Evolutionary conservation across 2,888 invertebrate genomes (phyloP).

Genomic region (Drosophila meridiana): DNA sequence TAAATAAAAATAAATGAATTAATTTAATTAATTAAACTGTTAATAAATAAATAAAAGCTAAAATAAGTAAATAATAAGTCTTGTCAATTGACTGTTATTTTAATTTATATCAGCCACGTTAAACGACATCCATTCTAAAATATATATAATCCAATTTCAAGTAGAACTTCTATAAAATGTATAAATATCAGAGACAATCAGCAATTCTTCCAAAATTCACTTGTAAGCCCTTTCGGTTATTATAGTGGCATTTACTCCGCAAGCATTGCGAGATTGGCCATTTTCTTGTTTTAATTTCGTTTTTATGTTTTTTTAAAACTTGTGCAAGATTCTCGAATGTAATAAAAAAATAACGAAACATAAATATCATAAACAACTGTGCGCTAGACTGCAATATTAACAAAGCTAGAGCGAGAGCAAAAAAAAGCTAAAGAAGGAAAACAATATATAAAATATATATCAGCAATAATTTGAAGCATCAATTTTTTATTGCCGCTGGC

Average conservation of each 20-base stretch:
- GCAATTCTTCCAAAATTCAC: not conserved
- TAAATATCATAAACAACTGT: conserved; percentile 35
- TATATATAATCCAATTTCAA: not conserved
- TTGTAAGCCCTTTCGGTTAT: not conserved
- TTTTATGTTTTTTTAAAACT: conserved; percentile 23
- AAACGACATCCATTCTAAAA: too few relatives aligned
- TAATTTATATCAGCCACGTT: too few relatives aligned
- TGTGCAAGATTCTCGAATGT: conserved; percentile 12
- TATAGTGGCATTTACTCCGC: not conserved
- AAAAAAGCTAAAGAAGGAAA: not conserved
- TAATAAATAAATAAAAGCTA: too few relatives aligned
- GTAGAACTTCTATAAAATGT: not conserved
- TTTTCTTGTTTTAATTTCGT: conserved; percentile 13
- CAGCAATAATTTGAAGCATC: conserved; percentile 77
- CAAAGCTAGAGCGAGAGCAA: not conserved
- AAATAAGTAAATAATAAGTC: too few relatives aligned
- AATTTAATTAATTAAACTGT: too few relatives aligned
- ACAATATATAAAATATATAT: conserved; percentile 50
- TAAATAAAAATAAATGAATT: too few relatives aligned
- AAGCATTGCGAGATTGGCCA: not conserved
- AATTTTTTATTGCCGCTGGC: conserved; percentile 72
- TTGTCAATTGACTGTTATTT: too few relatives aligned
- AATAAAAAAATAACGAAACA: conserved; percentile 38
- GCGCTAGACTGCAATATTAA: conserved; percentile 3
- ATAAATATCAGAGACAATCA: not conserved